A percentile compares a stretch with the other conserved stretches of the same genome.
phyloP scores from a whole-genome alignment of 2,113 vertebrate genomes.

The Salvelinus fontinalis region DNA sequence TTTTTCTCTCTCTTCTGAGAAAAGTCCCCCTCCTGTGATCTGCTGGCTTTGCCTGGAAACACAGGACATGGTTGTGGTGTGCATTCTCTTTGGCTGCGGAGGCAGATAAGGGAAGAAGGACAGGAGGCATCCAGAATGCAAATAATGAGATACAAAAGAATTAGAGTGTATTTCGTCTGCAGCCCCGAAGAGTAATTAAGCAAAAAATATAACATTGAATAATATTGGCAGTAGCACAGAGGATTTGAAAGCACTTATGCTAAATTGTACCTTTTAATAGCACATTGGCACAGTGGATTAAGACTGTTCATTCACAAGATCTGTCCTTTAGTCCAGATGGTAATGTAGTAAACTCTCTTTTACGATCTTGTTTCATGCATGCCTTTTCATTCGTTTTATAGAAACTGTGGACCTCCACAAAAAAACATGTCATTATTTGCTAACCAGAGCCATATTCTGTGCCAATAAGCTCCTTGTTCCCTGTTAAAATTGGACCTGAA shows the following conservation, averaged over 20 bases:
- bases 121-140: not conserved
- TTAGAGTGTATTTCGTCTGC: not conserved
- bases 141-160: not conserved
- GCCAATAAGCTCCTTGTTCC: too few relatives aligned
- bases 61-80: too few relatives aligned
- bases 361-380: too few relatives aligned
- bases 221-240: not conserved
- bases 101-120: not conserved
- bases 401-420: too few relatives aligned
- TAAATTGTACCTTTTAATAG: constrained; percentile 39
- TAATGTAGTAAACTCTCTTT: not conserved
- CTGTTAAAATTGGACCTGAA: too few relatives aligned
- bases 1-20: not conserved
- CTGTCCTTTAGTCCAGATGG: not conserved
- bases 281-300: constrained; percentile 5
- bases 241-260: constrained; percentile 3
- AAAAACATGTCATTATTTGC: not conserved
- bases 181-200: not conserved
- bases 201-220: not conserved
- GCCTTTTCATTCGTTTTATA: constrained; percentile 2
- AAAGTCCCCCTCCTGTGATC: not conserved
- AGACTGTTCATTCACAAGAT: constrained; percentile 31
- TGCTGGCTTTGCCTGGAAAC: not conserved
- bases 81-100: too few relatives aligned
- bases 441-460: not conserved